Evolutionary conservation across 2,888 invertebrate genomes (phyloP), one percentile per base, ranked within the genome.

Genomic region (Brachyopa scutellaris): DNA sequence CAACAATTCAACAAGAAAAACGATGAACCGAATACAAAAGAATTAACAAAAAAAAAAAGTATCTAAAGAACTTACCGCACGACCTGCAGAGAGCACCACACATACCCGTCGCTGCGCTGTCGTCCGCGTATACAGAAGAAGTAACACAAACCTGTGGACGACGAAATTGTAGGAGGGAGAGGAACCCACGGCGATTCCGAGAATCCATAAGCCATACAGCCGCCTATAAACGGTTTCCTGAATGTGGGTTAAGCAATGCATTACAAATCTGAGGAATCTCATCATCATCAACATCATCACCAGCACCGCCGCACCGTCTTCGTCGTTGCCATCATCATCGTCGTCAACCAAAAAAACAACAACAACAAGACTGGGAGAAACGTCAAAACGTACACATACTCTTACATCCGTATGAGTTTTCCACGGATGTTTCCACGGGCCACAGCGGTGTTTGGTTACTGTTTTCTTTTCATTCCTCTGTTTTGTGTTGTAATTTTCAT

Each of bases 191-290:
- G 59, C 77, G 77, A 82, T 82, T 82, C 82, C 77, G 61, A 72
- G 82, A 82, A 82, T 77, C 76, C 82, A 82, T 82, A 82, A 82
- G 82, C 77, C 77, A 82, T 82, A 82, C 66, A 72, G 77, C 70
- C 82, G 77, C 82, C 82, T 77, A 82, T 77, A 82, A 82, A 82
- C 82, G 77, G 82, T 82, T 82, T 82, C 70, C 64, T 82, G 82
- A 82, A 82, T 82, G 82, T 82, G 77, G 82, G 82, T 82, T 82
- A 82, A 82, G 82, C 82, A 82, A 82, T 82, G 82, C 82, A 82
- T 82, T 82, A 82, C 82, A 82, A 82, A 77, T 82, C 70, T 82
- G 73, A 73, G 73, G 72, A 79, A 79, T 79, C 78, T 73, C 73
- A 79, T 79, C 73, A 79, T 73, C 78, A 78, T 72, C 78, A 78